These are phyloP conservation scores for Heterodera schachtii DNA, from an alignment of 1,140 invertebrate species.

Conservation along the genomic window DNA sequence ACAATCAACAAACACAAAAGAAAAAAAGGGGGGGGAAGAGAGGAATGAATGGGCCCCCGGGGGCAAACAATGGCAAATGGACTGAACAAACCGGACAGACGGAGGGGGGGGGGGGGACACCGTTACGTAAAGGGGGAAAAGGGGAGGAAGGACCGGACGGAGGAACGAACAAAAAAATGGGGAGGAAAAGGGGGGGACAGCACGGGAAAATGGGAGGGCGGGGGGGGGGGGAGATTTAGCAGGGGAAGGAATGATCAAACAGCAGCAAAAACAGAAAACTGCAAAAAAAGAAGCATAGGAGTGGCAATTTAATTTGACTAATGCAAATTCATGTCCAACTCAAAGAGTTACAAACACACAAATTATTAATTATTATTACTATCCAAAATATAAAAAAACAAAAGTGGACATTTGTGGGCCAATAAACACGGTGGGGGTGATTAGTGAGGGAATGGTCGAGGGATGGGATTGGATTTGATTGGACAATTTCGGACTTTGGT, in stretches of 20 bases:
- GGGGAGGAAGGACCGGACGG: constrained; percentile 6
- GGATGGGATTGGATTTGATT: background rate
- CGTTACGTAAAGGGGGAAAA: background rate
- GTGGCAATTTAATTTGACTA: too few relatives aligned
- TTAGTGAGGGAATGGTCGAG: background rate
- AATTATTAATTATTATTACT: too few relatives aligned
- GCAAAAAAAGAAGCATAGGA: background rate
- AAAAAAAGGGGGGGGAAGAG: background rate
- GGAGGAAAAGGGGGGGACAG: too few relatives aligned
- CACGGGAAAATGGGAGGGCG: background rate
- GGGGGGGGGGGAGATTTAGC: background rate
- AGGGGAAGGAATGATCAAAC: background rate
- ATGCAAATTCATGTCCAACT: too few relatives aligned
- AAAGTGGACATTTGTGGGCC: background rate
- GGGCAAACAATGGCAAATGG: background rate
- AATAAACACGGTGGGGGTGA: background rate
- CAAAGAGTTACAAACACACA: too few relatives aligned
- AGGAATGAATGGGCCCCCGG: background rate
- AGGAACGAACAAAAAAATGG: background rate
- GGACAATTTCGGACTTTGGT: too few relatives aligned
- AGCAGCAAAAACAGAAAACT: background rate
- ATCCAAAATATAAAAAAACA: too few relatives aligned
- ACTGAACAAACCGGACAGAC: background rate
- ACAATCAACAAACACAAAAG: constrained; percentile 6
- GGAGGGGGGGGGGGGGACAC: background rate